Conservation (phyloP, 2,113 vertebrate genomes). For the Aptenodytes forsteri region DNA sequence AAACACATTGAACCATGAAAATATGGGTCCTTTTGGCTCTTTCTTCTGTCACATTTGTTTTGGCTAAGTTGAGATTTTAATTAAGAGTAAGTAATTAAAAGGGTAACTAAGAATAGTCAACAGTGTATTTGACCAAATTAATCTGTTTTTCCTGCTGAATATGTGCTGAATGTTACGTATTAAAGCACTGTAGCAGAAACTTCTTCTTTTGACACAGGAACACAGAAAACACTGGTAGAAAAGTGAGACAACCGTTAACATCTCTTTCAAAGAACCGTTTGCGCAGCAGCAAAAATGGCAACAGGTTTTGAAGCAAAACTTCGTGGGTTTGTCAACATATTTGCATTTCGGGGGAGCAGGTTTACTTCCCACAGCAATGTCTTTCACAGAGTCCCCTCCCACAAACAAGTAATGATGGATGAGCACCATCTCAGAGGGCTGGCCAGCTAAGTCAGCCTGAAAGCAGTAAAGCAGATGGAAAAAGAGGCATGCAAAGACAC, state of each 20-base stretch:
- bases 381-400: neutral
- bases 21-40: neutral
- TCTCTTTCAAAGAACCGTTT: neutral
- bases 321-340: neutral
- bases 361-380: neutral
- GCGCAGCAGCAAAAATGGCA: rapidly evolving
- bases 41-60: neutral
- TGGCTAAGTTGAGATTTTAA: neutral
- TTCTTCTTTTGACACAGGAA: neutral
- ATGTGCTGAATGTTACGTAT: neutral
- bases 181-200: neutral
- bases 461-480: neutral
- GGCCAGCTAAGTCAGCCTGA: neutral
- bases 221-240: neutral
- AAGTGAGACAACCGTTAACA: neutral
- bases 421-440: neutral
- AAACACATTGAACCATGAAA: neutral
- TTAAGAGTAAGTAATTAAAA: neutral
- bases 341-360: neutral
- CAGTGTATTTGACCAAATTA: neutral
- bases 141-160: neutral
- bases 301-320: neutral
- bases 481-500: neutral
- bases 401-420: neutral
- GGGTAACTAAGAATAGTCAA: neutral